Percentiles rank a stretch among this genome's conserved stretches.
These are phyloP conservation scores for Cossypha heuglini DNA, from an alignment of 2,797 vertebrate species.

Conservation along the genomic window DNA sequence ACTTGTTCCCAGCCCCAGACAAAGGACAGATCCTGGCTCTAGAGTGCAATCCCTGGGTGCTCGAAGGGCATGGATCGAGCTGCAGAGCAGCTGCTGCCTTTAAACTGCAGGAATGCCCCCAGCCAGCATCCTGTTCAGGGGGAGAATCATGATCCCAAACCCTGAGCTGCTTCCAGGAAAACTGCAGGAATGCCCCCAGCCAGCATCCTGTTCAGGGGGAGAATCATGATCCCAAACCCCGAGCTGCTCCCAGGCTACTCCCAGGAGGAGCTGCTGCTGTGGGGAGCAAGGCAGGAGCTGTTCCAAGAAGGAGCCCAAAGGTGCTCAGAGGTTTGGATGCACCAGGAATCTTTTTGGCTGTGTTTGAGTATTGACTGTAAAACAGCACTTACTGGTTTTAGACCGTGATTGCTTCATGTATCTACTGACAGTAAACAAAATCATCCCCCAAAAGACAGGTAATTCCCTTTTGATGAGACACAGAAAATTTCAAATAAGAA, in stretches of 20 bases:
- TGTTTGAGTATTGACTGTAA: background rate
- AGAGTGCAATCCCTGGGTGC: background rate
- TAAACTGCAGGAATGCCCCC: background rate
- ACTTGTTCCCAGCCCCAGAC: background rate
- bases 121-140: background rate
- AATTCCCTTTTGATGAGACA: background rate
- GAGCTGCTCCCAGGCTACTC: background rate
- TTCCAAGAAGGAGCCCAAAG: background rate
- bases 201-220: background rate
- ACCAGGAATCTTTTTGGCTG: background rate
- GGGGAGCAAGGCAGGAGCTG: background rate
- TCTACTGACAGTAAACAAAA: background rate
- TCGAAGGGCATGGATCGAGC: background rate
- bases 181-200: background rate
- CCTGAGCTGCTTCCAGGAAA: background rate
- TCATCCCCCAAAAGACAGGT: background rate
- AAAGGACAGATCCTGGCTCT: background rate
- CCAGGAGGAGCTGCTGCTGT: fast-evolving
- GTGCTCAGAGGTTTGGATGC: background rate
- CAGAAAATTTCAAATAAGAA: background rate
- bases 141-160: background rate
- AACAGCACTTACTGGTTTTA: background rate
- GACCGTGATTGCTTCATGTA: background rate
- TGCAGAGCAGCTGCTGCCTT: background rate
- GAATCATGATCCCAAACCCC: background rate